Evolutionary conservation across 2,113 vertebrate species (phyloP).

Genomic region (Motacilla tschutschensis): DNA sequence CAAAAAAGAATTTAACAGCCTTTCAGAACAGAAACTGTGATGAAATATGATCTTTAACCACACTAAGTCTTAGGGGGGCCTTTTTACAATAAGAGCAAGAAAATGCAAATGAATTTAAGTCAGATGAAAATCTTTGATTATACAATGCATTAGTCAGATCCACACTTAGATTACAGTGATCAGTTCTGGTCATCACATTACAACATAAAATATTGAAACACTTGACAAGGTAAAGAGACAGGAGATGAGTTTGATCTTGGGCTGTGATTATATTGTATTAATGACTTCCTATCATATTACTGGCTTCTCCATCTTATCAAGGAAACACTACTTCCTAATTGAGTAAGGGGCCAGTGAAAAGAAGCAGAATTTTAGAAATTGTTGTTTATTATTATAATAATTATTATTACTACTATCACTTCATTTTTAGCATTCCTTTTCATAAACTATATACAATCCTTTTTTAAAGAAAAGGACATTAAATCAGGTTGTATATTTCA

Average conservation of each 20-base stretch:
- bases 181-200: constrained; percentile 76
- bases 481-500: neutral
- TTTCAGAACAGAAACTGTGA: neutral
- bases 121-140: constrained; percentile 75
- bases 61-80: neutral
- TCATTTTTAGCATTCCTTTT: neutral
- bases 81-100: neutral
- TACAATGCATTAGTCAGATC: constrained; percentile 74
- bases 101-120: constrained; percentile 62
- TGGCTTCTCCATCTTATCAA: constrained; percentile 56
- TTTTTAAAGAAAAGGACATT: neutral
- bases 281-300: constrained; percentile 70
- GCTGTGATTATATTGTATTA: constrained; percentile 73
- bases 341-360: constrained; percentile 20
- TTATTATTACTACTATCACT: neutral
- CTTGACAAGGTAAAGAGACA: constrained; percentile 79
- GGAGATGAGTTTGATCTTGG: constrained; percentile 75
- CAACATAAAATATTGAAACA: constrained; percentile 78
- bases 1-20: neutral
- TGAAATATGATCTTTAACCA: constrained; percentile 42
- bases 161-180: constrained; percentile 70
- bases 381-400: too few species aligned
- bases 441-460: neutral
- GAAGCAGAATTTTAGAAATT: neutral
- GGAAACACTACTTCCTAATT: constrained; percentile 41